A percentile compares a stretch with the other conserved stretches of the same genome.
These are phyloP conservation scores for Neoarius graeffei DNA, from an alignment of 2,113 vertebrate genomes.

Conservation along the genomic window DNA sequence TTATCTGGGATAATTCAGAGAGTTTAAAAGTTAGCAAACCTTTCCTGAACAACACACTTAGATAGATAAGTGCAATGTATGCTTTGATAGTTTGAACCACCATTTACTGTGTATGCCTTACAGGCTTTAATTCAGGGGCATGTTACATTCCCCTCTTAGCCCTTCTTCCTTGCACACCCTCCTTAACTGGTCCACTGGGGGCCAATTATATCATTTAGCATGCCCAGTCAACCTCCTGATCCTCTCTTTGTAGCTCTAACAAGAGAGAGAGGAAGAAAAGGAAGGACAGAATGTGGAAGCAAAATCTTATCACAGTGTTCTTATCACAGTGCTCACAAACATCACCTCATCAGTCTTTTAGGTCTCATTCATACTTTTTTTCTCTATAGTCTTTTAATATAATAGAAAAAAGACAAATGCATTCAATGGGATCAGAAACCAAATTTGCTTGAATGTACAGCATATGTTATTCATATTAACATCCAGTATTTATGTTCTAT, in stretches of 20 bases:
- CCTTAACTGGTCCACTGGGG: conserved; percentile 66
- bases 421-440: not conserved
- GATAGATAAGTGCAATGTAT: not conserved
- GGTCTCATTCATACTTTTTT: not conserved
- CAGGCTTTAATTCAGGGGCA: not conserved
- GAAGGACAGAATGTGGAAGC: conserved; percentile 7
- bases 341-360: conserved; percentile 55
- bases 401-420: not conserved
- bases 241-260: conserved; percentile 41
- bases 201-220: conserved; percentile 82
- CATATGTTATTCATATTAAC: not conserved
- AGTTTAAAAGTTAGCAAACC: not conserved
- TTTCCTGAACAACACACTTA: not conserved
- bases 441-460: not conserved
- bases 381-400: not conserved
- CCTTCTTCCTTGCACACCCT: conserved; percentile 42
- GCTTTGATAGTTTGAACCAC: not conserved
- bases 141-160: conserved; percentile 9
- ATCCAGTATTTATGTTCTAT: not conserved
- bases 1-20: not conserved
- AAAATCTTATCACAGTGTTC: conserved; percentile 19
- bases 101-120: not conserved
- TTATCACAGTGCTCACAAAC: conserved; percentile 23
- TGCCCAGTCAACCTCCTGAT: conserved; percentile 53
- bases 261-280: conserved; percentile 19